Percentiles rank a stretch among this genome's conserved stretches.
Conservation (phyloP, 2,888 invertebrate species). For the Mythimna lalbum region DNA sequence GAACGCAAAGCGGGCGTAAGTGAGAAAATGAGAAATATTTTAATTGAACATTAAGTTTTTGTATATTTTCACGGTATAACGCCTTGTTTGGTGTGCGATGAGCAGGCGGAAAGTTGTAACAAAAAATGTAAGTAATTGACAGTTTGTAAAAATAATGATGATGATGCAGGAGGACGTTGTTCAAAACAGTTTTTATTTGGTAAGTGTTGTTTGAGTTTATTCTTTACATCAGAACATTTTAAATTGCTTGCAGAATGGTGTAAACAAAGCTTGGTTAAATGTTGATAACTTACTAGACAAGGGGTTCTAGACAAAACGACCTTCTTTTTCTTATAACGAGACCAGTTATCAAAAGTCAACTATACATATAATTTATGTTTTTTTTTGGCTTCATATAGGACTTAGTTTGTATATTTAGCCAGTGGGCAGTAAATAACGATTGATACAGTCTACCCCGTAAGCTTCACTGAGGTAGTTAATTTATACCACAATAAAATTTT, state of each 20-base stretch:
- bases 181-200: slow-evolving; percentile 20
- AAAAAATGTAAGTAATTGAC: slow-evolving; percentile 43
- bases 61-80: slow-evolving; percentile 64
- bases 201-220: neutral
- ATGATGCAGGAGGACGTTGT: slow-evolving; percentile 14
- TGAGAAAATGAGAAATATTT: slow-evolving; percentile 70
- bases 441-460: too few relatives aligned
- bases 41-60: slow-evolving; percentile 68
- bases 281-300: neutral
- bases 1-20: slow-evolving; percentile 61
- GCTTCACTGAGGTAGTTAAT: too few relatives aligned
- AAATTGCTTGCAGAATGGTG: neutral
- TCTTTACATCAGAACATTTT: neutral
- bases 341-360: neutral
- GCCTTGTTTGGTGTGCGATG: slow-evolving; percentile 44
- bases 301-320: neutral
- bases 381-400: too few relatives aligned
- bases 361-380: too few relatives aligned
- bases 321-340: neutral
- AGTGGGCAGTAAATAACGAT: too few relatives aligned
- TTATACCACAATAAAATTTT: too few relatives aligned
- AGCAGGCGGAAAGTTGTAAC: slow-evolving; percentile 22
- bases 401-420: too few relatives aligned
- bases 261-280: neutral
- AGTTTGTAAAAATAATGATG: slow-evolving; percentile 36